Base-by-base conservation (phyloP, 2,888 invertebrate species). In the Lasioglossum figueresi region DNA sequence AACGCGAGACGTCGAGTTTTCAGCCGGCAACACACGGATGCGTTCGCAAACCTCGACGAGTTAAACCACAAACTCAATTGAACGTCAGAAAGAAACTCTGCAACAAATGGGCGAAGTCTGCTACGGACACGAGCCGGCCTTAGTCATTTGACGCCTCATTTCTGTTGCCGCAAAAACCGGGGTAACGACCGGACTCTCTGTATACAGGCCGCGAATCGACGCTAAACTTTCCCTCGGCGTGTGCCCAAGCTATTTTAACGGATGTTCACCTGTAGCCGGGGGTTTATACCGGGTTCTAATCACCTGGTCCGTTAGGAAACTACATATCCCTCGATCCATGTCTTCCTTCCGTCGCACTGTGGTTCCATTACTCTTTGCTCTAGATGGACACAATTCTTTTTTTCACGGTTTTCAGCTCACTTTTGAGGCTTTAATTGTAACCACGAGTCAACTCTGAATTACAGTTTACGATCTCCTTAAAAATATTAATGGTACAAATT, bases 121-220 rank as follows among this genome's bases (percentile, higher is more conserved):
- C 75, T 72, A 80, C 86, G 83, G 92, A 92, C 92, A 88, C 76
- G 82, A 79, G 75, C 86, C 82, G 80, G 84, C 90, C 87, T 89
- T 86, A 89, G 92, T 91, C 92, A 91, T 92, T 92, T 92, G 92
- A 92, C 92, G 91, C 92, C 92, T 92, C 92, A 92, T 92, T 92
- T 92, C 89, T 90, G 91, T 80, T 86, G 82, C 86, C 81, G 84
- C 91, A 91, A 91, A 91, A 91, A 91, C 82, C 86, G 76, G 70
- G 82, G 87, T 91, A 92, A 92, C 89, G 91, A 90, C 91, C 87
- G 79, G 16, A 79, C 52, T 52, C 82, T 85, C 88, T 89, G 83
- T 83, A 27, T 79, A 80, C 83, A 78, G 83, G 71, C 82, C 78
- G 84, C 84, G 89, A 89, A 90, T 90, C 87, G 82, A 86, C 80